Evolutionary conservation across 1,140 invertebrate species (phyloP).

Genomic region (Drosophila lowei): DNA sequence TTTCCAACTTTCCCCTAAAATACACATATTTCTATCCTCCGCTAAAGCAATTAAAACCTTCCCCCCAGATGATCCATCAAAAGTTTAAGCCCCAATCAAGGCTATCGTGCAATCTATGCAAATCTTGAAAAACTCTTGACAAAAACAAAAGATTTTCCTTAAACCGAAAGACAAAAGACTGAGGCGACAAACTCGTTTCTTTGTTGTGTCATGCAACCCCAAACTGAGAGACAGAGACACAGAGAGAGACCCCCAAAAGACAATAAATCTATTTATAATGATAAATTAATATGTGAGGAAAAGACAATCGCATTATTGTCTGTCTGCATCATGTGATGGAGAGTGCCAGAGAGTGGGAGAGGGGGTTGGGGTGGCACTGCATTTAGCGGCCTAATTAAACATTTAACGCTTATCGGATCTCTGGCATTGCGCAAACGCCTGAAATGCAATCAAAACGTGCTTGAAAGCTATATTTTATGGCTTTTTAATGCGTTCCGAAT

Average conservation of each 20-base stretch:
- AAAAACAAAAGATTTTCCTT: conserved; percentile 58
- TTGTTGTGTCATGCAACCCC: conserved; percentile 59
- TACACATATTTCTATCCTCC: neutral
- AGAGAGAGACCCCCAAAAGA: conserved; percentile 32
- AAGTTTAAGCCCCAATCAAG: conserved; percentile 12
- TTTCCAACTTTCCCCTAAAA: neutral
- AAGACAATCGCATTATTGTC: conserved; percentile 48
- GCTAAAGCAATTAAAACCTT: neutral
- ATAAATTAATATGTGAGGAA: conserved; percentile 72
- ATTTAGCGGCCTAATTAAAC: conserved; percentile 74
- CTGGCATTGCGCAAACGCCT: conserved; percentile 52
- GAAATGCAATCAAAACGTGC: conserved; percentile 25
- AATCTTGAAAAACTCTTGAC: conserved; percentile 24
- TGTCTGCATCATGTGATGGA: no score
- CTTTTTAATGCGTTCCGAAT: conserved; percentile 51
- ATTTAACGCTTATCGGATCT: conserved; percentile 67
- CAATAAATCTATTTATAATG: conserved; percentile 63
- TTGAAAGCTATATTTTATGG: conserved; percentile 51
- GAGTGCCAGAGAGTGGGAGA: neutral
- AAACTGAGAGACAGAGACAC: neutral
- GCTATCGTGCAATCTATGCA: conserved; percentile 27
- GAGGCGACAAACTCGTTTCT: conserved; percentile 68
- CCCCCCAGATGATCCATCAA: conserved; percentile 23
- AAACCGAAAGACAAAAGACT: conserved; percentile 54
- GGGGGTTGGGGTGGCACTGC: conserved; percentile 20